phyloP scores from a whole-genome alignment of 2,888 invertebrate species.

The Pammene aurita region DNA sequence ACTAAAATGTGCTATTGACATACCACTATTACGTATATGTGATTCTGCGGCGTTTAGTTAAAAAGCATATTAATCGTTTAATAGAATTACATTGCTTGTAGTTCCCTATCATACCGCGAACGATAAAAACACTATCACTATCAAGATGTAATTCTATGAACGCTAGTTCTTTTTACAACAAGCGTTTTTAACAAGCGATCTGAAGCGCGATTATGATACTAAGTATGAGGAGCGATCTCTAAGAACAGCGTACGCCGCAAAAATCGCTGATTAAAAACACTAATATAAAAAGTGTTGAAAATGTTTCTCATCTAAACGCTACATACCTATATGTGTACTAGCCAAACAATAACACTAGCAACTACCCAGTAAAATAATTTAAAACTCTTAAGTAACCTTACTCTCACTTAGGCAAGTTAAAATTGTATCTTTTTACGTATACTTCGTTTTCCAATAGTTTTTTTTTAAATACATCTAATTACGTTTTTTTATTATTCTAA shows the following conservation, averaged over 20 bases:
- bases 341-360: constrained; percentile 79
- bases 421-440: constrained; percentile 81
- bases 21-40: constrained; percentile 41
- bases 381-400: constrained; percentile 80
- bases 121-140: not conserved
- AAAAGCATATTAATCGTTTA: constrained; percentile 1
- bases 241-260: not conserved
- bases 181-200: constrained; percentile 5
- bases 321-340: constrained; percentile 55
- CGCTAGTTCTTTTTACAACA: not conserved
- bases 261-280: not conserved
- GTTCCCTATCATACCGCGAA: not conserved
- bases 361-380: constrained; percentile 82
- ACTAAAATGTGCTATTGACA: constrained; percentile 49
- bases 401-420: constrained; percentile 84
- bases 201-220: not conserved
- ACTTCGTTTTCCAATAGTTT: constrained; percentile 81
- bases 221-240: not conserved
- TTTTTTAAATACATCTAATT: constrained; percentile 71
- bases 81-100: constrained; percentile 14
- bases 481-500: constrained; percentile 70
- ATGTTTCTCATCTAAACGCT: constrained; percentile 17
- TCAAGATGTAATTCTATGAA: constrained; percentile 1
- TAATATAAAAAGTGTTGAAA: not conserved
- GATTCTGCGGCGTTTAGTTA: constrained; percentile 11